These are phyloP conservation scores for Rynchops niger DNA, from an alignment of 2,113 vertebrate genomes.

Conservation along the genomic window DNA sequence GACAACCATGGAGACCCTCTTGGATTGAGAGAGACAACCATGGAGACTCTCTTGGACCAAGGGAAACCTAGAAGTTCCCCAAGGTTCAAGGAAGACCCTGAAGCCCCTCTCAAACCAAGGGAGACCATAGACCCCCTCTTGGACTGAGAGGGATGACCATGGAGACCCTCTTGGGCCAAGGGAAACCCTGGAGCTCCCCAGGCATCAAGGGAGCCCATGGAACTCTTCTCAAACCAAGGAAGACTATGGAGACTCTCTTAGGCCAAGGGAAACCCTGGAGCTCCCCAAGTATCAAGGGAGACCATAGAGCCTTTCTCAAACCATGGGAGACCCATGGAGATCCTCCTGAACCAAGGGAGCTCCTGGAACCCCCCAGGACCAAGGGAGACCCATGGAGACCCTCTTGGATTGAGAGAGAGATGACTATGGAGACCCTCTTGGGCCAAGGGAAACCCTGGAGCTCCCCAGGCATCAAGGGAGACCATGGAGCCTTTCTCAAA, in stretches of 20 bases:
- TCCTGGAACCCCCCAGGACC: background rate
- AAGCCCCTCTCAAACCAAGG: background rate
- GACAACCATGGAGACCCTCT: background rate
- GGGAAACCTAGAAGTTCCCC: background rate
- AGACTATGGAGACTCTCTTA: background rate
- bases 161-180: background rate
- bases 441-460: background rate
- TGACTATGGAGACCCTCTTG: background rate
- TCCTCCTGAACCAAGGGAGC: background rate
- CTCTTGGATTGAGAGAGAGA: too few species aligned
- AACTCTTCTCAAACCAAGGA: background rate
- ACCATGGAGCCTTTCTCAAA: background rate
- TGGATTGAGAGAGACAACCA: background rate
- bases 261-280: background rate
- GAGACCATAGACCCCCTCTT: background rate
- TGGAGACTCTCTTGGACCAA: background rate
- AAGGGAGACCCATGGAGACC: background rate
- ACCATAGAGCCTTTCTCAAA: background rate
- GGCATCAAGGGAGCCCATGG: too few species aligned
- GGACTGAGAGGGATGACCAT: too few species aligned
- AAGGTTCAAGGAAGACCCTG: background rate
- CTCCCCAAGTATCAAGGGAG: background rate
- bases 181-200: too few species aligned
- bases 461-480: too few species aligned
- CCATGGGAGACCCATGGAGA: background rate